These are phyloP conservation scores for Novumbra hubbsi DNA, from an alignment of 2,797 vertebrate genomes.

Conservation along the genomic window DNA sequence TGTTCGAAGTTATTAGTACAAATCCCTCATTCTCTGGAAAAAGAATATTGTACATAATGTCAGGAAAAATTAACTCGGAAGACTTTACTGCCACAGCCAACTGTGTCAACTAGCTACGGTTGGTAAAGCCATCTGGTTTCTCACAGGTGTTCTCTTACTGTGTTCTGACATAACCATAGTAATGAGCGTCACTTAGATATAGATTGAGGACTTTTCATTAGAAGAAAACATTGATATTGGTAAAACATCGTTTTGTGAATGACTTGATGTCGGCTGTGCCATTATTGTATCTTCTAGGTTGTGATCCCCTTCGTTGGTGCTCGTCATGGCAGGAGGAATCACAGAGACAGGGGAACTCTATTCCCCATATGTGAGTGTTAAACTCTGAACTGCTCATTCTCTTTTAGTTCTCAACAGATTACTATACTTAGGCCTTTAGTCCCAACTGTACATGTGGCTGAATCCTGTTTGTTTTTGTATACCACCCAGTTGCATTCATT, in stretches of 20 bases:
- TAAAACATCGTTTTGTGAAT: not conserved
- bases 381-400: not conserved
- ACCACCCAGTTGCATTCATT: too few relatives aligned
- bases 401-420: not conserved
- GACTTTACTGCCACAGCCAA: not conserved
- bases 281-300: slow-evolving; percentile 35
- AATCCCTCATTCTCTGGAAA: not conserved
- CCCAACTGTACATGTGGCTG: not conserved
- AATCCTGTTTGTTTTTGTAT: too few relatives aligned
- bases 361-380: slow-evolving; percentile 89
- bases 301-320: slow-evolving; percentile 1
- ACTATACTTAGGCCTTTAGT: not conserved
- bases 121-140: not conserved
- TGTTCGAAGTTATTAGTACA: not conserved
- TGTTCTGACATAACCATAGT: too few relatives aligned
- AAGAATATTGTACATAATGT: too few relatives aligned
- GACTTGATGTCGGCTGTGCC: not conserved
- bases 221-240: not conserved
- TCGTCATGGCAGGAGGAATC: slow-evolving; percentile 89
- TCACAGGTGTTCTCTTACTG: not conserved
- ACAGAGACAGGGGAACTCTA: slow-evolving; percentile 94
- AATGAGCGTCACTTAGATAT: not conserved
- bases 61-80: not conserved
- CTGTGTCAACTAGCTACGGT: not conserved
- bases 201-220: not conserved